Evolutionary conservation across 2,113 vertebrate species (phyloP), one percentile per base, ranked within the genome.

Genomic region (Antigone vipio): DNA sequence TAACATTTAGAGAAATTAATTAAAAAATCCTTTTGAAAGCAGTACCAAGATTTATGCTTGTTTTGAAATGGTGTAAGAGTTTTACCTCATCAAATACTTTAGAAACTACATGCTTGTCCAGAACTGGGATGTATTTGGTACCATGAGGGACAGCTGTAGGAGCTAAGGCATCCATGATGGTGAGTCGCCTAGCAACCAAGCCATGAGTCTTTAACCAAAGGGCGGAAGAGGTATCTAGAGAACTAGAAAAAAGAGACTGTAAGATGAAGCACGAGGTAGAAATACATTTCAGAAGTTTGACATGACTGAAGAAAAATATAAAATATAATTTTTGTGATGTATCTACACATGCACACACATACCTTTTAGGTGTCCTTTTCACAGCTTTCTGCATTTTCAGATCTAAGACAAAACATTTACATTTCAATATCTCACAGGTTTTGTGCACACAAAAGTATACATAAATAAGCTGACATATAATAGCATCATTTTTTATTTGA

Each of bases 51-150:
- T 69, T 73, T 47, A 23, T 50, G 55, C 64, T 73, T 74, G 13
- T 23, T 73, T 77, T 87, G 30, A 85, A 94, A 75, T 3, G 68
- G 38, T 0, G 0, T 13, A 88, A 47, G 40, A 60, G 29, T 67
- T 96, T 98, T 98, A 99, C 98, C 98, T 98, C 96, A 94, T 98
- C 94, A 92, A 98, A 98, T 71, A 98, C 98, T 95, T 98, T 98
- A 63, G 98, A 98, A 92, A 85, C 63, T 2, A 98, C 97, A n/a
- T 98, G 96, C 79, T 98, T 99, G 93, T 98, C 98, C 92, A 98
- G 95, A 94, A 98, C 62, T 53, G 98, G 98, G 62, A 98, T 59
- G 20, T 98, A 98, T 91, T 97, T 98, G 50, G 97, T 74, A 29
- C 30, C 92, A 66, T 95, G 98, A 74, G 97, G 92, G 58, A 98